Evolutionary conservation across 2,113 vertebrate species (phyloP), one percentile per base, ranked within the genome.

Genomic region (Gobiocypris rarus): DNA sequence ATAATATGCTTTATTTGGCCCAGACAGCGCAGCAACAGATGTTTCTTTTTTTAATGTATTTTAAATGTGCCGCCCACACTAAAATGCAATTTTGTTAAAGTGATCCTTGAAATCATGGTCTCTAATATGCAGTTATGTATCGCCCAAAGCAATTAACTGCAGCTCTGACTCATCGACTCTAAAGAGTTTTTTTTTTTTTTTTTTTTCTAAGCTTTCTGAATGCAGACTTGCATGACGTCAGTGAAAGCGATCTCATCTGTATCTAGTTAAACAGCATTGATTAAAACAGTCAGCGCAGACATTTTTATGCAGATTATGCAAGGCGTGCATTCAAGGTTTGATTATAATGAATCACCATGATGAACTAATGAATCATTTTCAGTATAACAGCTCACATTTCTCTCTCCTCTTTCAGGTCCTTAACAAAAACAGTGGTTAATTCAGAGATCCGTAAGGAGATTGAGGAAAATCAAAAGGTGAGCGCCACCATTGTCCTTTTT

Each of bases 381-480:
- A 75, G 71, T 75, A 9, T 9, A 34, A 48, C 9, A 10, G 17
- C 9, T 41, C 54, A 75, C 19, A 19, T 61, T 5, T 70, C 84
- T 48, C 69, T 90, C 91, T 90, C 17, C 83, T 81, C 87, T 76
- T 56, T 56, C 88, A 99, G 98, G 89, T 97, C 96, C 87, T 95
- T 99, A 92, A 99, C 97, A 4, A 97, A 95, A 93, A 98, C 98
- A 3, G 95, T 94, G 87, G 98, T 99, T 90, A 96, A 92, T 89
- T 91, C 94, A 0, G 96, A 96, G 76, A 94, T 98, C 83, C 94
- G 97, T 86, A 93, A 91, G 69, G 98, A 99, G 93, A 95, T 99
- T 15, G 95, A 94, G 86, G 97, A 99, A 81, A 99, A 99, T 91
- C 98, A 99, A 88, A 99, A 98, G 96, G 98, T 99, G 94, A 86